Conservation (phyloP, 2,888 invertebrate species). For the Netelia virgata region DNA sequence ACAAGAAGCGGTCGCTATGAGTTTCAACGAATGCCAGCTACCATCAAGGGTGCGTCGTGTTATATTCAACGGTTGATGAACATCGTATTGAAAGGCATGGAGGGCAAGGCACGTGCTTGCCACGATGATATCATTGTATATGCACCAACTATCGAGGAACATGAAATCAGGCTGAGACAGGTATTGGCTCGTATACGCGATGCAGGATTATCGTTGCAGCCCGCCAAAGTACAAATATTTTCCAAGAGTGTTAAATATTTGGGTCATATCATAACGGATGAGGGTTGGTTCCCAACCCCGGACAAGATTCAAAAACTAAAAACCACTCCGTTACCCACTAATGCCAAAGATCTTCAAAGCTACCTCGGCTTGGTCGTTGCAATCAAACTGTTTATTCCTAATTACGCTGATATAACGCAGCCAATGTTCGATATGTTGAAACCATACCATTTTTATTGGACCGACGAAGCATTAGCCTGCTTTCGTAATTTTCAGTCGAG, state of each 20-base stretch:
- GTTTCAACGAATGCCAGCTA: conserved; percentile 46
- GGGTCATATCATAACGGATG: conserved; percentile 20
- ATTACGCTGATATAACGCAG: conserved; percentile 26
- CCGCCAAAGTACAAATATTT: conserved; percentile 50
- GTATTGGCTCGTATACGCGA: conserved; percentile 39
- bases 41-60: conserved; percentile 47
- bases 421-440: conserved; percentile 24
- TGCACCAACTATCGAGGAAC: conserved; percentile 43
- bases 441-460: conserved; percentile 1
- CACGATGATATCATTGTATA: conserved; percentile 60
- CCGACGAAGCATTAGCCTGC: not conserved
- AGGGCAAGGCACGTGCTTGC: conserved; percentile 22
- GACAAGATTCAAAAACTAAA: conserved; percentile 33
- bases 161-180: conserved; percentile 37
- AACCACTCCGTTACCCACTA: conserved; percentile 7
- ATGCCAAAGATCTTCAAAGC: not conserved
- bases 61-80: conserved; percentile 53
- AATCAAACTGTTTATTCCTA: conserved; percentile 44
- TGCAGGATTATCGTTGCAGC: conserved; percentile 37
- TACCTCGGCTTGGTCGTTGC: conserved; percentile 35
- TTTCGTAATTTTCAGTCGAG: conserved; percentile 12
- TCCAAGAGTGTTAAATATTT: conserved; percentile 20
- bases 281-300: conserved; percentile 50
- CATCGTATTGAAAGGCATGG: conserved; percentile 38
- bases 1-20: conserved; percentile 57